These are phyloP conservation scores for Zaprionus capensis DNA, from an alignment of 1,140 invertebrate species.

Conservation along the genomic window DNA sequence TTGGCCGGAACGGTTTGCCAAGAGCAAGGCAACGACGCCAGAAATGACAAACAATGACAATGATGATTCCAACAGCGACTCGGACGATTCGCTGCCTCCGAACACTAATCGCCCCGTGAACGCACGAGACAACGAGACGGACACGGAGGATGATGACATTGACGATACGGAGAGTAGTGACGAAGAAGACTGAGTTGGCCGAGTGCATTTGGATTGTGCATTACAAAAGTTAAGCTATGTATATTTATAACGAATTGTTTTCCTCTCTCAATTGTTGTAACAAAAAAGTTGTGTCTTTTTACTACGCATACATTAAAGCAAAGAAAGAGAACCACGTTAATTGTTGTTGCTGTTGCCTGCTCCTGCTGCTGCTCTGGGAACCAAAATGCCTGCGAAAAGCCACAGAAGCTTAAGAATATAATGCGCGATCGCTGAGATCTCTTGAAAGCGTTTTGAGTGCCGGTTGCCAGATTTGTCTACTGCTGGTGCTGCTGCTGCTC, in stretches of 20 bases:
- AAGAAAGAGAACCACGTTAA: conserved; percentile 27
- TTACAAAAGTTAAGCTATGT: conserved; percentile 78
- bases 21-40: conserved; percentile 54
- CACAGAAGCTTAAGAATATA: conserved; percentile 60
- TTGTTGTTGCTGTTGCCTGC: conserved; percentile 28
- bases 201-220: conserved; percentile 48
- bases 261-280: conserved; percentile 32
- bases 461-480: conserved; percentile 8
- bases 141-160: conserved; percentile 27
- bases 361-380: conserved; percentile 37
- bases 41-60: conserved; percentile 7
- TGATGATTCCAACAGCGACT: conserved; percentile 32
- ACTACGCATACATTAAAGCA: conserved; percentile 45
- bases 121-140: conserved; percentile 32
- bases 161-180: conserved; percentile 38
- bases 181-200: conserved; percentile 56
- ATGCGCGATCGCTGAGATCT: conserved; percentile 60
- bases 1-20: conserved; percentile 89
- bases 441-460: conserved; percentile 11
- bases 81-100: conserved; percentile 57
- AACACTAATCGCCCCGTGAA: conserved; percentile 69
- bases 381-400: conserved; percentile 67
- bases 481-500: conserved; percentile 24
- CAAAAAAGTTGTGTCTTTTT: conserved; percentile 34
- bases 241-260: conserved; percentile 59